A percentile compares a stretch with the other conserved stretches of the same genome.
phyloP scores from a whole-genome alignment of 1,140 invertebrate genomes.

The Tetragnatha versicolor region DNA sequence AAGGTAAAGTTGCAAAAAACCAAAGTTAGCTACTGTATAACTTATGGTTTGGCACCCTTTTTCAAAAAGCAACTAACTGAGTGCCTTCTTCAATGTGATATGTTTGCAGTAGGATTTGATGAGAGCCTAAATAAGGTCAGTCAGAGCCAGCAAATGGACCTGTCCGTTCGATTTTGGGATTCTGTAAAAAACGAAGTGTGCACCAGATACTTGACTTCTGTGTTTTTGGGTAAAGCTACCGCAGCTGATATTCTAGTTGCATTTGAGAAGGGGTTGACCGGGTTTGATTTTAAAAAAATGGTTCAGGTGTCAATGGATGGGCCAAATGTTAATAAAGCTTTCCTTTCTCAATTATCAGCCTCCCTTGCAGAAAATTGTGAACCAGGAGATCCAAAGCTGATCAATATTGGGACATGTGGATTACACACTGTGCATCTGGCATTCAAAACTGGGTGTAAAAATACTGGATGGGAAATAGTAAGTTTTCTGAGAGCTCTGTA shows the following conservation, averaged over 20 bases:
- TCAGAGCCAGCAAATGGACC: no score
- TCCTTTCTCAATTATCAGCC: background rate
- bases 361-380: background rate
- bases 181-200: background rate
- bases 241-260: background rate
- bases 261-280: background rate
- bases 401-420: background rate
- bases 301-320: background rate
- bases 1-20: no score
- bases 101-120: background rate
- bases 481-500: conserved; percentile 26
- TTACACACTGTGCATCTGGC: background rate
- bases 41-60: no score
- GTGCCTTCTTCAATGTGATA: background rate
- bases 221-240: background rate
- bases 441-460: background rate
- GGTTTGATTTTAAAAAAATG: background rate
- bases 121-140: background rate
- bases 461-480: conserved; percentile 13
- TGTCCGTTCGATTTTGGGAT: no score
- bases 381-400: background rate
- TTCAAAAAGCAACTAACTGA: no score
- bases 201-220: background rate
- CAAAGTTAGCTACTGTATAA: no score
- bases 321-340: background rate